Base-by-base conservation (phyloP, 2,113 vertebrate genomes). In the Saccopteryx bilineata region DNA sequence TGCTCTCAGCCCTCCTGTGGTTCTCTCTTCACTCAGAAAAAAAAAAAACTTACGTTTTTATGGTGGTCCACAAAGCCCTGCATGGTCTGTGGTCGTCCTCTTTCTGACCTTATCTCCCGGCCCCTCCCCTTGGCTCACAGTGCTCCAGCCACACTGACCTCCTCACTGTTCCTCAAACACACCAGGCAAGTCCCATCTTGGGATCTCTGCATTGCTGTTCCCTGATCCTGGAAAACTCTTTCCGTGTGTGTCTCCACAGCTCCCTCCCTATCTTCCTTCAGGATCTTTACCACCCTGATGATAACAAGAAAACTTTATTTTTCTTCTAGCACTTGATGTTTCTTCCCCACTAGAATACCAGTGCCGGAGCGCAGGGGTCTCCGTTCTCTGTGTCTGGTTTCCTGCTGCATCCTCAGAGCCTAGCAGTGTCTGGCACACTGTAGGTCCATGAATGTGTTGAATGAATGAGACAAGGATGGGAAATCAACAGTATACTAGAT, bases 201-300 rank as follows among this genome's bases (percentile, higher is more conserved):
- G 75, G 84, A 75, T 28, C 92, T 81, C 65, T 76, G 65, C 54
- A 52, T 0, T 19, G 76, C 56, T 15, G 6, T 58, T 28, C 48
- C 33, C 15, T 0, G 31, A 19, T 12, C 7, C 58, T 4, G 52
- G 61, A 24, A 9, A 1, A 1, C 23, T 28, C n/a, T 14, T 9
- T 5, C 13, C 33, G 12, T 9, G 18, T 7, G 1, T 0, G 52
- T 68, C 21, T 8, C 48, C 15, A 15, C 0, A 1, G 14, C 33
- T 50, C 24, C 56, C 24, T 28, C 76, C 87, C 28, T 56, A 28
- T 0, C 24, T 46, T 17, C 26, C 72, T 58, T 14, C 19, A 24
- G 48, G 63, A 39, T 31, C 63, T 80, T 63, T 46, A 78, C 9
- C 52, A 61, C 18, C 6, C 7, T 5, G 5, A 24, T 5, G 28